phyloP scores from a whole-genome alignment of 1,140 invertebrate species.

The Cylas formicarius region DNA sequence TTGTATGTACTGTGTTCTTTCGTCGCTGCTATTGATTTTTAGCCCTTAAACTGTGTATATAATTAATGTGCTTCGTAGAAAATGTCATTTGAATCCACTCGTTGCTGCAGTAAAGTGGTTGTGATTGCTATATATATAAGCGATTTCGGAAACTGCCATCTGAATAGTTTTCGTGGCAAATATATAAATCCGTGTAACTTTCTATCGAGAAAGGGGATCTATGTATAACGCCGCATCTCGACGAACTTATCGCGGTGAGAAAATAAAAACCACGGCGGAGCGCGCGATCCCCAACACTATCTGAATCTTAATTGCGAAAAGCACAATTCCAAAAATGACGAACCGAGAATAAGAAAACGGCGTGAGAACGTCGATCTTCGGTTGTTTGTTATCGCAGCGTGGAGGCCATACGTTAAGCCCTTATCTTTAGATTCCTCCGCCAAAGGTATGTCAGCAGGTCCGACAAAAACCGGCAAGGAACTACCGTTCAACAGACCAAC shows the following conservation, averaged over 20 bases:
- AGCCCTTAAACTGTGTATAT: too few relatives aligned
- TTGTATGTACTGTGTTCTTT: too few relatives aligned
- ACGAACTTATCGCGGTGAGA: constrained; percentile 19
- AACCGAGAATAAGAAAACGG: constrained; percentile 28
- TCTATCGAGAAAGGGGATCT: too few relatives aligned
- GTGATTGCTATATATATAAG: too few relatives aligned
- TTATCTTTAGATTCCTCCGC: constrained; percentile 36
- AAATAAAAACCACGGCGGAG: constrained; percentile 20
- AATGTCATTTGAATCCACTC: too few relatives aligned
- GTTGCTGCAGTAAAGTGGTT: too few relatives aligned
- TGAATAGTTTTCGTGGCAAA: too few relatives aligned
- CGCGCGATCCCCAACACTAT: constrained; percentile 29
- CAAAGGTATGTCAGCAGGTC: constrained; percentile 37
- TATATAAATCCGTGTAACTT: too few relatives aligned
- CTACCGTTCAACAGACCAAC: constrained; percentile 32
- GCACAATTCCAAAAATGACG: constrained; percentile 31
- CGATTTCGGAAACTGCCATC: too few relatives aligned
- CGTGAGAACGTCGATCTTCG: constrained; percentile 25
- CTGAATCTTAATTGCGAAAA: constrained; percentile 36
- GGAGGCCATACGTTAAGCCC: constrained; percentile 37
- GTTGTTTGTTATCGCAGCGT: constrained; percentile 34
- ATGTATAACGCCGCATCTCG: too few relatives aligned
- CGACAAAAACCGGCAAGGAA: constrained; percentile 37
- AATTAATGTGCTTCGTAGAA: too few relatives aligned
- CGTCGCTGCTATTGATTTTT: too few relatives aligned